These are phyloP conservation scores for Orcinus orca DNA, from an alignment of 2,113 vertebrate species.

Conservation along the genomic window DNA sequence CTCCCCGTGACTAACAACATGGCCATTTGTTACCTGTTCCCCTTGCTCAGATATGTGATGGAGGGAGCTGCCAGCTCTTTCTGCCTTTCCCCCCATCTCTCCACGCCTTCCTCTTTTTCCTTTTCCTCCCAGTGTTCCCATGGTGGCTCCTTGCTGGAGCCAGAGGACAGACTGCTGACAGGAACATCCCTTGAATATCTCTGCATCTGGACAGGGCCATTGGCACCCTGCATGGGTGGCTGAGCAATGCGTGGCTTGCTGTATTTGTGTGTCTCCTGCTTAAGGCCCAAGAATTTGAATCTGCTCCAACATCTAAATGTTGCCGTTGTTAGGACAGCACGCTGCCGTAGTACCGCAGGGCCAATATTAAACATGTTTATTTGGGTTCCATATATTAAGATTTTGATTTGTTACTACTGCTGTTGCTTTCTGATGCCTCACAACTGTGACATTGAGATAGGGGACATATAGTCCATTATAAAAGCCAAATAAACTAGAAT, in stretches of 20 bases:
- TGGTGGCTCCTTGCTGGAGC: constrained; percentile 38
- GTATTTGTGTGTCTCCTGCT: constrained; percentile 59
- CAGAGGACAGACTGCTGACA: constrained; percentile 60
- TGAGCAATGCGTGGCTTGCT: not conserved
- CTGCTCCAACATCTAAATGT: constrained; percentile 43
- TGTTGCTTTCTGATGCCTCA: not conserved
- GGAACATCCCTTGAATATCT: constrained; percentile 54
- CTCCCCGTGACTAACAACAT: not conserved
- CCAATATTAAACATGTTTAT: constrained; percentile 43
- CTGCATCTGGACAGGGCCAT: constrained; percentile 52
- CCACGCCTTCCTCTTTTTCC: constrained; percentile 34
- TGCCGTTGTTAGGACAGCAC: constrained; percentile 48
- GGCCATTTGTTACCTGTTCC: constrained; percentile 43
- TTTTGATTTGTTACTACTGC: not conserved
- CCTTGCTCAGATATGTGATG: not conserved
- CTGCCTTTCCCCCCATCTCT: not conserved
- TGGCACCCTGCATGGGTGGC: constrained; percentile 62
- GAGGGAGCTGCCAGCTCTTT: not conserved
- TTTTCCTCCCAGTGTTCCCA: constrained; percentile 54
- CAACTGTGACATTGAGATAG: not conserved
- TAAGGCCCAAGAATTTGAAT: constrained; percentile 63
- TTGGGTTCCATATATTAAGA: constrained; percentile 32
- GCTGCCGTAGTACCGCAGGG: constrained; percentile 49
- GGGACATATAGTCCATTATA: not conserved
- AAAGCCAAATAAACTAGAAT: not conserved